Evolutionary conservation across 1,140 invertebrate species (phyloP), one percentile per base, ranked within the genome.

Genomic region (Euwallacea similis): DNA sequence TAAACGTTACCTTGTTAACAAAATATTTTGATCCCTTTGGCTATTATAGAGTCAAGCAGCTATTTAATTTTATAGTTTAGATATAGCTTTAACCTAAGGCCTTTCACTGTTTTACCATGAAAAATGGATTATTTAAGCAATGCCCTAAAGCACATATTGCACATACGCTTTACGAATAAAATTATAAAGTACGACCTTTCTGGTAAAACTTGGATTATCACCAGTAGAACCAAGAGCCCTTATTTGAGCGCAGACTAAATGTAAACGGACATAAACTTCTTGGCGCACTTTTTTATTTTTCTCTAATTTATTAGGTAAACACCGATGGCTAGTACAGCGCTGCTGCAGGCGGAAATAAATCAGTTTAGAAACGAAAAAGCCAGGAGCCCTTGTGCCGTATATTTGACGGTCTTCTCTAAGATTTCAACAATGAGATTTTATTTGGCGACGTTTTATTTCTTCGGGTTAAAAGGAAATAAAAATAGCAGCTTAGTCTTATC

Each of bases 341-440:
- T 66, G 65, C 65, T 58, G 65, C 42, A 58, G 42, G 54, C 63
- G 54, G 42, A 66, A 66, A 66, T 66, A 66, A 66, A 66, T 66
- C 65, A 66, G 65, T 66, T 56, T 66, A 58, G 65, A 66, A 66
- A 53, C 63, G 63, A 66, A 66, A 66, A 58, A 58, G 65, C 53
- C 42, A 66, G 65, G 41, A 46, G 53, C 65, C 53, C 54, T 66
- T 66, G 65, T 58, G 65, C 54, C 65, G 65, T 66, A 66, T 53
- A 66, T 66, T 66, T 66, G 65, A 66, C 53, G 65, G 65, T 66
- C 54, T 66, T 66, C 65, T 66, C 65, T 66, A 58, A 66, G 65
- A 66, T 66, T 66, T 66, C 65, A 66, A 66, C 65, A 66, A 66
- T 66, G 65, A 66, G 65, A 66, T 66, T 58, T 66, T 66, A 66